Percentiles rank a stretch among this genome's conserved stretches.
phyloP scores from a whole-genome alignment of 1,140 invertebrate genomes.

The Tetragnatha versicolor region DNA sequence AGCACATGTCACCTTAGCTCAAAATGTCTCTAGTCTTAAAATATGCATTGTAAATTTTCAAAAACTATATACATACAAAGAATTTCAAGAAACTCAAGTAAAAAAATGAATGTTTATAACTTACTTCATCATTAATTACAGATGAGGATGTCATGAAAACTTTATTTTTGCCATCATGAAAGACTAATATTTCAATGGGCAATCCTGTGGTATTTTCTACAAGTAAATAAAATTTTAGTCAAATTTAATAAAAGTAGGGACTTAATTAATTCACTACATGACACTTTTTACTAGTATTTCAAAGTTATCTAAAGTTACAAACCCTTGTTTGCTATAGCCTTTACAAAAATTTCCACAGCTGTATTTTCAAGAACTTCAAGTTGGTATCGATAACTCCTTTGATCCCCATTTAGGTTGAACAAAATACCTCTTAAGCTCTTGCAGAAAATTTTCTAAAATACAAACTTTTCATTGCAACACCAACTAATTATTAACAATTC shows the following conservation, averaged over 20 bases:
- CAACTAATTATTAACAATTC: too few species aligned
- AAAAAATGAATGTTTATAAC: background rate
- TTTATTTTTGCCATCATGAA: conserved; percentile 37
- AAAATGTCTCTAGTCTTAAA: background rate
- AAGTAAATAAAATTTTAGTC: background rate
- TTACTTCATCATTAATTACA: conserved; percentile 10
- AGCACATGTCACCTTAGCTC: too few species aligned
- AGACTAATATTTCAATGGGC: conserved; percentile 23
- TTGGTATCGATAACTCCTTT: conserved; percentile 7
- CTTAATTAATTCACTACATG: background rate
- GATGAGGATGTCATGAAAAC: conserved; percentile 3
- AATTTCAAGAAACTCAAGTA: background rate
- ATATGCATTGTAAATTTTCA: background rate
- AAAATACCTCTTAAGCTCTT: conserved; percentile 11
- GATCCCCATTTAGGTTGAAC: conserved; percentile 15
- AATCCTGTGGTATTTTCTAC: background rate
- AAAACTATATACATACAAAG: background rate
- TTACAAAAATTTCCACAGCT: conserved; percentile 5
- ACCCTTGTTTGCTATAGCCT: background rate
- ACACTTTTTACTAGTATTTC: background rate
- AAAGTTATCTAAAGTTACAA: background rate
- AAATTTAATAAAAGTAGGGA: background rate
- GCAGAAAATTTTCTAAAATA: background rate
- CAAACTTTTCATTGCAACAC: too few species aligned
- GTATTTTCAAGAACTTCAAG: conserved; percentile 10